phyloP scores from a whole-genome alignment of 2,797 vertebrate genomes.

The Trachurus trachurus region DNA sequence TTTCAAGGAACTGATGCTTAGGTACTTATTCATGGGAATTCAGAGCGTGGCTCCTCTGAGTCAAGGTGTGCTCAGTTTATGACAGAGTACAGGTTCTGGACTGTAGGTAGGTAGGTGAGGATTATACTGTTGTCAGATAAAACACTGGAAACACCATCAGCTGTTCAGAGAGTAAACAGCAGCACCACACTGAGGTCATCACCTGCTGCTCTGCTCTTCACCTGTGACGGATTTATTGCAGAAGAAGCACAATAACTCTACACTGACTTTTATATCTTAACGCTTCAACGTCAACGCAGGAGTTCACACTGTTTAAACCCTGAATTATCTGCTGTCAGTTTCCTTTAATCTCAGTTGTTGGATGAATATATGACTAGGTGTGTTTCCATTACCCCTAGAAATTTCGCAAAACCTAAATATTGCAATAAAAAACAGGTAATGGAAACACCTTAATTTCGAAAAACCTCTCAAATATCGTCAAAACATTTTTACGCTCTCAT shows the following conservation, averaged over 20 bases:
- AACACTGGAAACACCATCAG: background rate
- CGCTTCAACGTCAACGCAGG: background rate
- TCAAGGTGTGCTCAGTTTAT: slow-evolving; percentile 3
- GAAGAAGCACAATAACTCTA: background rate
- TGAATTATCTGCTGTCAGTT: too few relatives aligned
- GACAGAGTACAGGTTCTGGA: background rate
- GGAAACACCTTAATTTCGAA: too few relatives aligned
- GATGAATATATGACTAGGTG: too few relatives aligned
- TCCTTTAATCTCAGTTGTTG: too few relatives aligned
- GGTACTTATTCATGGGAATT: background rate
- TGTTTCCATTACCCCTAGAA: too few relatives aligned
- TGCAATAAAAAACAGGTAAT: too few relatives aligned
- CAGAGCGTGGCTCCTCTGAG: background rate
- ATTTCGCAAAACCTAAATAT: too few relatives aligned
- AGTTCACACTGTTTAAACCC: too few relatives aligned
- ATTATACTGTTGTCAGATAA: background rate
- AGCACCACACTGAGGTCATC: background rate
- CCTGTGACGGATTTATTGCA: slow-evolving; percentile 16
- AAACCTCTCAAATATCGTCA: too few relatives aligned
- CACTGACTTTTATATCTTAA: background rate
- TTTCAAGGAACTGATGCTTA: background rate
- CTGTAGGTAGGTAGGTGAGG: background rate
- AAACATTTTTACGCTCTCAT: too few relatives aligned
- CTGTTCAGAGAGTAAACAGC: slow-evolving; percentile 17
- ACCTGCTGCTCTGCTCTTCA: background rate